A percentile compares a stretch with the other conserved stretches of the same genome.
phyloP scores from a whole-genome alignment of 92 coral and sea anemone species.

The Phenganax subtilis region DNA sequence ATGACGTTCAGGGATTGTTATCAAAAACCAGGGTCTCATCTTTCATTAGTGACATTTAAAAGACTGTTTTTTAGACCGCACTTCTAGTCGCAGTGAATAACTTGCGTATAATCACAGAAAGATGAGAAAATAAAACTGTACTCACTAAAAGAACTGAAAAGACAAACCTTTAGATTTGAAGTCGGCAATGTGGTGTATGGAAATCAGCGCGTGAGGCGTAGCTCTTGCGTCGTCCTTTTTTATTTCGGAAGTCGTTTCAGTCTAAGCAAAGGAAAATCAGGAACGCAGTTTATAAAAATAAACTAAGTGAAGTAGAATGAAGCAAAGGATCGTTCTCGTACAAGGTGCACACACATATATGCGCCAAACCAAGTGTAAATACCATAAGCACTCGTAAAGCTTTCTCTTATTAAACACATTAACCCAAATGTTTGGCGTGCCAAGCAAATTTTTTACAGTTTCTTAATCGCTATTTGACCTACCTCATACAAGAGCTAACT shows the following conservation, averaged over 20 bases:
- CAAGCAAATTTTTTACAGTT: not conserved
- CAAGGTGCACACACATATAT: not conserved
- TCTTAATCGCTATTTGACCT: not conserved
- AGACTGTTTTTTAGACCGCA: constrained; percentile 1
- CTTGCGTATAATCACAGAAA: not conserved
- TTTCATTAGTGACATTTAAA: not conserved
- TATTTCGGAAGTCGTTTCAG: not conserved
- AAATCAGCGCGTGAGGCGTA: constrained; percentile 2
- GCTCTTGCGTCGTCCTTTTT: not conserved
- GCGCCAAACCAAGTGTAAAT: constrained; percentile 16
- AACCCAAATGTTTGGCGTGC: constrained; percentile 24
- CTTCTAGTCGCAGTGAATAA: not conserved
- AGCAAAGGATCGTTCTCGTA: not conserved
- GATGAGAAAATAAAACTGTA: not conserved
- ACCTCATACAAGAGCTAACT: not conserved
- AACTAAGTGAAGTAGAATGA: not conserved
- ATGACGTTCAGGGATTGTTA: not conserved
- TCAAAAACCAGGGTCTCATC: constrained; percentile 17
- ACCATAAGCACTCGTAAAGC: not conserved
- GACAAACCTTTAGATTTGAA: constrained; percentile 6
- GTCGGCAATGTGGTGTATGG: not conserved
- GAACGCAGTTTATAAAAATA: not conserved
- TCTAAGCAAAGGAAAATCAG: not conserved
- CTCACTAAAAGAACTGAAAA: not conserved
- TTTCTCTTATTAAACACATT: constrained; percentile 25